These are phyloP conservation scores for Muscidifurax raptorellus DNA, from an alignment of 1,140 invertebrate species.

Conservation along the genomic window DNA sequence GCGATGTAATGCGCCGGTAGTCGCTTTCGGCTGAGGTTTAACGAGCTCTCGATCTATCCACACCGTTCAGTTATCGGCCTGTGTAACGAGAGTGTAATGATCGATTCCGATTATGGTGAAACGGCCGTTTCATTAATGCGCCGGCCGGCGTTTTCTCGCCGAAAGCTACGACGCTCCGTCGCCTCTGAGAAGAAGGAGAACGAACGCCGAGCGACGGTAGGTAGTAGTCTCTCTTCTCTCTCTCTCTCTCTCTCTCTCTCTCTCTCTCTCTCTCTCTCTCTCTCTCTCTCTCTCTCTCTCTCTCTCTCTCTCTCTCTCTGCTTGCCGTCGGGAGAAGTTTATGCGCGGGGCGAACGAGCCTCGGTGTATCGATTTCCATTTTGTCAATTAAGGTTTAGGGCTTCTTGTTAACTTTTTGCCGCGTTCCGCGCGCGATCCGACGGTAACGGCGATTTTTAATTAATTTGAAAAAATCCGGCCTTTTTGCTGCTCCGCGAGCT, in stretches of 20 bases:
- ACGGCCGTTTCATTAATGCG: conserved; percentile 20
- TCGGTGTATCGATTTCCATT: conserved; percentile 14
- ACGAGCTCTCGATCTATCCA: background rate
- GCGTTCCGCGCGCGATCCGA: background rate
- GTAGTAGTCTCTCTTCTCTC: background rate
- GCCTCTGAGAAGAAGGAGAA: background rate
- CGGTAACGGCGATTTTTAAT: background rate
- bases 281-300: too few relatives aligned
- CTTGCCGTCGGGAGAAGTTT: conserved; percentile 29
- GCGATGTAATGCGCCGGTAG: conserved; percentile 12
- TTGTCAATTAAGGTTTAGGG: conserved; percentile 1
- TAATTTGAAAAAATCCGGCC: background rate
- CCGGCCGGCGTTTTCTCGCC: conserved; percentile 5
- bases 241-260: background rate
- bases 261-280: background rate
- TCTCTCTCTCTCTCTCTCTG: background rate
- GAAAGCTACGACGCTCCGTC: background rate
- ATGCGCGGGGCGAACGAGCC: background rate
- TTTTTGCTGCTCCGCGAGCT: background rate
- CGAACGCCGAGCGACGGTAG: background rate
- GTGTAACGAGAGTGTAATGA: conserved; percentile 38
- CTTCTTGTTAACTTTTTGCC: conserved; percentile 1
- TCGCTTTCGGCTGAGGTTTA: conserved; percentile 29
- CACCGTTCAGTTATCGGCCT: background rate
- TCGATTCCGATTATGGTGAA: conserved; percentile 43